A percentile compares a stretch with the other conserved stretches of the same genome.
phyloP scores from a whole-genome alignment of 1,140 invertebrate genomes.

The Proctacanthus coquilletti region DNA sequence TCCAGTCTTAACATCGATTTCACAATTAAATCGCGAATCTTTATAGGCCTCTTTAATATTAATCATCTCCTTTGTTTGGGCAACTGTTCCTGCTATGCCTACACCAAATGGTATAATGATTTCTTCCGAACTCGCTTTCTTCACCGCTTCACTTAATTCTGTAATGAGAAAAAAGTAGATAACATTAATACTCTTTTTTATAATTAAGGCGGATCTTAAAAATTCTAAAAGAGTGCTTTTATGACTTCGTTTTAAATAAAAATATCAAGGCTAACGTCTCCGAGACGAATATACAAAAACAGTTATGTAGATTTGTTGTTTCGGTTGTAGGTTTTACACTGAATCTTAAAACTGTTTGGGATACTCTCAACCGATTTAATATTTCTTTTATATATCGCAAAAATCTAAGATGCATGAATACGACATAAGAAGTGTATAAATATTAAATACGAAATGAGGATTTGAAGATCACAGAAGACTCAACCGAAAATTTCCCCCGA shows the following conservation, averaged over 20 bases:
- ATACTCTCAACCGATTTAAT: too few species aligned
- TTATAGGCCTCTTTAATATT: constrained; percentile 85
- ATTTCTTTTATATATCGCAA: too few species aligned
- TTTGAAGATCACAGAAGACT: too few species aligned
- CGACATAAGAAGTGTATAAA: too few species aligned
- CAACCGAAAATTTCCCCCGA: too few species aligned
- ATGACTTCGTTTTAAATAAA: not conserved
- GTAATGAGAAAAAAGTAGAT: constrained; percentile 10
- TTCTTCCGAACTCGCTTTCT: constrained; percentile 56
- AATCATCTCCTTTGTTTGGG: constrained; percentile 71
- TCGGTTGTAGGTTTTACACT: too few species aligned
- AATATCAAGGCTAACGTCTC: too few species aligned
- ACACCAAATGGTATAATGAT: constrained; percentile 78
- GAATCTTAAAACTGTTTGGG: too few species aligned
- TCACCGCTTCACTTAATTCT: constrained; percentile 60
- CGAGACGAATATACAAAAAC: too few species aligned
- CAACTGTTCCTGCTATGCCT: constrained; percentile 78
- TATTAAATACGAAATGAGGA: too few species aligned
- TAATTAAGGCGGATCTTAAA: not conserved
- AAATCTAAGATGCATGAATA: too few species aligned
- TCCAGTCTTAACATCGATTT: constrained; percentile 80
- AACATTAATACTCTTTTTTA: not conserved
- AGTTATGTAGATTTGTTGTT: too few species aligned
- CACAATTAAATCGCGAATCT: constrained; percentile 69
- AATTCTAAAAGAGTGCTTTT: not conserved